phyloP scores from a whole-genome alignment of 2,797 vertebrate species.

The Lacerta bilineata region DNA sequence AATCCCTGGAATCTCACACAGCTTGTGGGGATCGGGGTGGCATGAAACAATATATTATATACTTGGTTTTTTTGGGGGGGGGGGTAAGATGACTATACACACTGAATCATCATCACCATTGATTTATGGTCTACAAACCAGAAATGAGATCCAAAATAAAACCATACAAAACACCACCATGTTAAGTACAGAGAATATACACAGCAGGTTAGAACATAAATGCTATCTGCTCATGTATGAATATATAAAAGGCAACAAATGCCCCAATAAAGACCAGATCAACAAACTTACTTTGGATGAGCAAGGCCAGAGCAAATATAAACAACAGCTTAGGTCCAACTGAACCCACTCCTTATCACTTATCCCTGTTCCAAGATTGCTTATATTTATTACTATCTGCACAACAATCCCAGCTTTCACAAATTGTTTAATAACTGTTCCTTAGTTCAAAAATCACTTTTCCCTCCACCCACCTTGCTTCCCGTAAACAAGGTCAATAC shows the following conservation, averaged over 20 bases:
- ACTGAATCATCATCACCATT: neutral
- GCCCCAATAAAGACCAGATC: neutral
- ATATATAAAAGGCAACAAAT: no score
- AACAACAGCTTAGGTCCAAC: neutral
- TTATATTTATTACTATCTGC: neutral
- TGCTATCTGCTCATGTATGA: no score
- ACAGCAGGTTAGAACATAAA: no score
- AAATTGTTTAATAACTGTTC: neutral
- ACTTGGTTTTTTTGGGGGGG: neutral
- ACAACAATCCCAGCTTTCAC: neutral
- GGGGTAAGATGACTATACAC: neutral
- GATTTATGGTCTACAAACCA: no score
- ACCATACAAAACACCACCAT: no score
- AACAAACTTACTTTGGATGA: neutral
- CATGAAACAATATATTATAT: neutral
- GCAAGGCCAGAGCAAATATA: neutral
- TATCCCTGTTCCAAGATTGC: neutral
- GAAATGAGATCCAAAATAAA: no score
- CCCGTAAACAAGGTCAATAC: neutral
- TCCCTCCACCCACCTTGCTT: neutral
- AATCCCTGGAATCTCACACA: no score
- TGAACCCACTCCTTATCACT: neutral
- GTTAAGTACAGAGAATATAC: no score
- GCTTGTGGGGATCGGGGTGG: no score
- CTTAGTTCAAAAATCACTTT: neutral